These are phyloP conservation scores for Mycetomoellerius zeteki DNA, from an alignment of 1,140 invertebrate species.

Conservation along the genomic window DNA sequence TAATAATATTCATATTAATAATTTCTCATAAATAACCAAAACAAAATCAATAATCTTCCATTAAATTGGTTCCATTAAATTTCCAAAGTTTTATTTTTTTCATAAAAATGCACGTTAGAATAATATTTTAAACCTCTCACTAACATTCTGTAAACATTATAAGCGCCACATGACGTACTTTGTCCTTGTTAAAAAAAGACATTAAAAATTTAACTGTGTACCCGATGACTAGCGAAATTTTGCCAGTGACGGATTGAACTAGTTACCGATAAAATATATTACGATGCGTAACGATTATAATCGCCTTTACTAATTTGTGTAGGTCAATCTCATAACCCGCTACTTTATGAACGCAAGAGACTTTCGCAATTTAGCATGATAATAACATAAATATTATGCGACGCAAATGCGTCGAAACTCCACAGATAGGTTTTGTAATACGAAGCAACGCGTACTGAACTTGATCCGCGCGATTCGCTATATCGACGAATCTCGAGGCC, in stretches of 20 bases:
- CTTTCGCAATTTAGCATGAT: conserved; percentile 24
- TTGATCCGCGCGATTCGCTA: conserved; percentile 57
- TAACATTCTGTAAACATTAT: neutral
- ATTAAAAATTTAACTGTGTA: neutral
- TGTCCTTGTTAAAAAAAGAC: neutral
- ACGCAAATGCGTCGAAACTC: conserved; percentile 28
- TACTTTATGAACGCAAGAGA: neutral
- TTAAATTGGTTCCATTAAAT: neutral
- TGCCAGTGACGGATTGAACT: neutral
- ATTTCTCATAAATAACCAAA: neutral
- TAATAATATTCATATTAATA: neutral
- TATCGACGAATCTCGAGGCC: neutral
- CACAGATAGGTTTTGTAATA: conserved; percentile 52
- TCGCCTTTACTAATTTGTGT: conserved; percentile 16
- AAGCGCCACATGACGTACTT: neutral
- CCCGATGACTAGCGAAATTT: neutral
- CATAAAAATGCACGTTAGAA: neutral
- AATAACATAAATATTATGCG: conserved; percentile 28
- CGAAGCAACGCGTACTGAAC: conserved; percentile 54
- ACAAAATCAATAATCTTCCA: neutral
- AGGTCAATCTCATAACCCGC: neutral
- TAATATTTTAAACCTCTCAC: neutral
- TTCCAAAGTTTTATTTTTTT: neutral
- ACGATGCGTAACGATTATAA: neutral
- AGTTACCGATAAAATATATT: conserved; percentile 28